These are phyloP conservation scores for Epsilonema sp. DNA, from an alignment of 2,888 invertebrate genomes.

Conservation along the genomic window DNA sequence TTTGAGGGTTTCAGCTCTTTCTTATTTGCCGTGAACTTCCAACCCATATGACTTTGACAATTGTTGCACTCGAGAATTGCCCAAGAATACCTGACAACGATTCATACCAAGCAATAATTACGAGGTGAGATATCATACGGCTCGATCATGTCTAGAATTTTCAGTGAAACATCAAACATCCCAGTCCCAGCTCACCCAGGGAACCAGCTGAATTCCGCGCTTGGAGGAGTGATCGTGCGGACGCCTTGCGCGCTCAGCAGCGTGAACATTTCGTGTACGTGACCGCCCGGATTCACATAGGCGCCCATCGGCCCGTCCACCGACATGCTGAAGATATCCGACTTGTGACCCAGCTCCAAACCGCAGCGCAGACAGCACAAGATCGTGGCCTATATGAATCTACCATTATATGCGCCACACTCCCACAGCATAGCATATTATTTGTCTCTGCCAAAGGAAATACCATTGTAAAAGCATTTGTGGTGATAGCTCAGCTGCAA, in stretches of 20 bases:
- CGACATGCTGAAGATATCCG: slow-evolving; percentile 57
- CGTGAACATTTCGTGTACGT: slow-evolving; percentile 59
- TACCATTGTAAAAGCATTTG: no score
- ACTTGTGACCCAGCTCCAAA: slow-evolving; percentile 41
- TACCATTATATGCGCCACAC: no score
- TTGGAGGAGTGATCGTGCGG: slow-evolving; percentile 37
- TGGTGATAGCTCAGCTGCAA: no score
- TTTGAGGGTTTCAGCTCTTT: slow-evolving; percentile 43
- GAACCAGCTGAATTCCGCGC: slow-evolving; percentile 60
- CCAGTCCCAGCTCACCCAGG: slow-evolving; percentile 60
- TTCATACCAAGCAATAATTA: background rate
- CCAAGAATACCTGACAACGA: slow-evolving; percentile 50
- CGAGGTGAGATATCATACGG: no score
- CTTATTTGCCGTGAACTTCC: slow-evolving; percentile 51
- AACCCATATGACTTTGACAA: slow-evolving; percentile 53
- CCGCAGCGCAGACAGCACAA: slow-evolving; percentile 40
- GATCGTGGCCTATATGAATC: slow-evolving; percentile 15
- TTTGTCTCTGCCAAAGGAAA: no score
- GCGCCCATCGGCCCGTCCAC: slow-evolving; percentile 53
- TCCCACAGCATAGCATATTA: no score
- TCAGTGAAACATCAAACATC: no score
- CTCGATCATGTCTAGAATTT: no score
- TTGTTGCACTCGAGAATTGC: slow-evolving; percentile 48
- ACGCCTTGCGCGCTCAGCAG: slow-evolving; percentile 31
- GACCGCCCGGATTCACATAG: slow-evolving; percentile 58